These are phyloP conservation scores for Calameuta idolon DNA, from an alignment of 2,888 invertebrate genomes.

Conservation along the genomic window DNA sequence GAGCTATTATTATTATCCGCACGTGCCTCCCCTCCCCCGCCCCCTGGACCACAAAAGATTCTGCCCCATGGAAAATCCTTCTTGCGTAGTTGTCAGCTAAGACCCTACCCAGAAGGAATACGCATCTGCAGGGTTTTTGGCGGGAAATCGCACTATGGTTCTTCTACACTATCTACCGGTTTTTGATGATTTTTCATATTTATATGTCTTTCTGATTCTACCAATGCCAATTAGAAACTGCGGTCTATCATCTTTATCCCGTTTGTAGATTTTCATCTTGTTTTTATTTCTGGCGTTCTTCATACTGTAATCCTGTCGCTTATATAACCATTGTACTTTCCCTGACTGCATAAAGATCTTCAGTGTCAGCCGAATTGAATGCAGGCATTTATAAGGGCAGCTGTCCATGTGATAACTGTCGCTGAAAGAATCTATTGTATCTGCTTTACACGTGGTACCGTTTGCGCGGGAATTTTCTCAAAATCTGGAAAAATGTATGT, in stretches of 20 bases:
- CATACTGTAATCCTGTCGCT: not conserved
- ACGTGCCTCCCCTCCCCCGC: not conserved
- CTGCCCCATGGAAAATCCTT: not conserved
- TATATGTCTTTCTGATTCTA: not conserved
- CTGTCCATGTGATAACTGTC: not conserved
- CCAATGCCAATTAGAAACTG: not conserved
- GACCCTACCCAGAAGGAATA: not conserved
- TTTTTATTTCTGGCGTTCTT: not conserved
- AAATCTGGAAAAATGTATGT: not conserved
- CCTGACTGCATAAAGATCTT: not conserved
- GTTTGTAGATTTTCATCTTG: not conserved
- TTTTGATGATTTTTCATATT: not conserved
- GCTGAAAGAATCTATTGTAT: not conserved
- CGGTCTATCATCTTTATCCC: not conserved
- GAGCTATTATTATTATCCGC: constrained; percentile 4
- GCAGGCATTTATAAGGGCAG: not conserved
- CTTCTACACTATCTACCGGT: not conserved
- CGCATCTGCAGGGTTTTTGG: constrained; percentile 1
- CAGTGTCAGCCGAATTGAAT: not conserved
- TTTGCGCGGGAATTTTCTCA: not conserved
- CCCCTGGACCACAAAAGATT: not conserved
- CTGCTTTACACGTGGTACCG: not conserved
- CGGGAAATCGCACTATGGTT: not conserved
- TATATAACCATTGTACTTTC: not conserved
- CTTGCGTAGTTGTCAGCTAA: not conserved